phyloP scores from a whole-genome alignment of 2,797 vertebrate species.

The Danionella dracula region DNA sequence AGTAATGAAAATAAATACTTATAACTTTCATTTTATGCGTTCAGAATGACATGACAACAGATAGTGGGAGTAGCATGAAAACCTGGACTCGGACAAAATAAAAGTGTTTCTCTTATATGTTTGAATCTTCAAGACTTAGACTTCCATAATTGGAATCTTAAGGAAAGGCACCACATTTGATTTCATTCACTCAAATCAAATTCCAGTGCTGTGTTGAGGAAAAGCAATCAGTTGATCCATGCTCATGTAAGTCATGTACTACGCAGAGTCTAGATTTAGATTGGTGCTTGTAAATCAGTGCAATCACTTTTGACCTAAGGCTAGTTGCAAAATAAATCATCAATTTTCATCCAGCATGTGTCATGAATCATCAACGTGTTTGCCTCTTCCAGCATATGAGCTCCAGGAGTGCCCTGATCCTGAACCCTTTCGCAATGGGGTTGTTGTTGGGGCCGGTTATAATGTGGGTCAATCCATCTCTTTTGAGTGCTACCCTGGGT shows the following conservation, averaged over 20 bases:
- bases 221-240: slow-evolving; percentile 11
- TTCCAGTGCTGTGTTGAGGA: neutral
- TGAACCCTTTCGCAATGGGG: slow-evolving; percentile 86
- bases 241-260: neutral
- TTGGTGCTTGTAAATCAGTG: neutral
- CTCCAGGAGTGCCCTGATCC: slow-evolving; percentile 94
- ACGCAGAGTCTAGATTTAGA: neutral
- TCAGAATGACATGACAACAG: neutral
- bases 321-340: neutral
- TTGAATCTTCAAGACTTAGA: neutral
- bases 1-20: slow-evolving; percentile 19
- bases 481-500: slow-evolving; percentile 92
- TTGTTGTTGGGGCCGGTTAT: slow-evolving; percentile 90
- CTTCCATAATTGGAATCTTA: neutral
- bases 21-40: neutral
- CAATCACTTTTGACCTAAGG: neutral
- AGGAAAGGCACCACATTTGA: neutral
- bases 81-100: neutral
- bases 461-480: slow-evolving; percentile 97
- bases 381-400: slow-evolving; percentile 64
- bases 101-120: neutral
- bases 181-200: too few relatives aligned
- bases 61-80: neutral
- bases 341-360: neutral
- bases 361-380: neutral